Conservation (phyloP, 2,113 vertebrate genomes). For the Peromyscus maniculatus region DNA sequence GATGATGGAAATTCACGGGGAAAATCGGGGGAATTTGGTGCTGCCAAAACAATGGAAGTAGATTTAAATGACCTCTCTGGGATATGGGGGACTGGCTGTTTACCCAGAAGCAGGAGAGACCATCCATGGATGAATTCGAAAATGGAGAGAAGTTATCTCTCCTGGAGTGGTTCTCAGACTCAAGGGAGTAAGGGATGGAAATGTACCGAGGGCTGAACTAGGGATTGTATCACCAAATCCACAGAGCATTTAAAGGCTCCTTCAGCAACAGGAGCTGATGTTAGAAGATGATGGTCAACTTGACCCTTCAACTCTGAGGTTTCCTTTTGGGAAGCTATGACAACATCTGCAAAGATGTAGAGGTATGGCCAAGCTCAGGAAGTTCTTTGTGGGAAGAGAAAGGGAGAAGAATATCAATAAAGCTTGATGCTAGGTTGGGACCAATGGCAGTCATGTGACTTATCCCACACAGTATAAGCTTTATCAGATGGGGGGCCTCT, state of each 20-base stretch:
- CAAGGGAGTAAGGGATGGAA: not conserved
- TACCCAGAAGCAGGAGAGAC: not conserved
- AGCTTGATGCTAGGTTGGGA: not conserved
- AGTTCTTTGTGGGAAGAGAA: not conserved
- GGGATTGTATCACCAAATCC: not conserved
- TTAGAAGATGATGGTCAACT: not conserved
- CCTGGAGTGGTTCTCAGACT: not conserved
- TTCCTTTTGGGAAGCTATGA: not conserved
- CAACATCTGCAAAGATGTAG: not conserved
- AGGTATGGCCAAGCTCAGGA: no score
- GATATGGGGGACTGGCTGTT: not conserved
- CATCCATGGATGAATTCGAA: not conserved
- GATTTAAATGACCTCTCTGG: not conserved
- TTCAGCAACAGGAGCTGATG: not conserved
- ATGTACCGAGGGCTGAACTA: not conserved
- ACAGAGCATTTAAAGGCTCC: not conserved
- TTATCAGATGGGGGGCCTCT: not conserved
- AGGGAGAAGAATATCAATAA: not conserved
- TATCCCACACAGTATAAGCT: not conserved
- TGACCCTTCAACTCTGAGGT: not conserved
- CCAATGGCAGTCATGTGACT: not conserved
- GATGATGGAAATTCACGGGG: slow-evolving; percentile 12
- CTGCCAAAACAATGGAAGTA: slow-evolving; percentile 35
- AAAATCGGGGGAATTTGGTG: not conserved
- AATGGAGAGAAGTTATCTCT: not conserved